phyloP scores from a whole-genome alignment of 2,888 invertebrate genomes.

The Crepidodera aurea region DNA sequence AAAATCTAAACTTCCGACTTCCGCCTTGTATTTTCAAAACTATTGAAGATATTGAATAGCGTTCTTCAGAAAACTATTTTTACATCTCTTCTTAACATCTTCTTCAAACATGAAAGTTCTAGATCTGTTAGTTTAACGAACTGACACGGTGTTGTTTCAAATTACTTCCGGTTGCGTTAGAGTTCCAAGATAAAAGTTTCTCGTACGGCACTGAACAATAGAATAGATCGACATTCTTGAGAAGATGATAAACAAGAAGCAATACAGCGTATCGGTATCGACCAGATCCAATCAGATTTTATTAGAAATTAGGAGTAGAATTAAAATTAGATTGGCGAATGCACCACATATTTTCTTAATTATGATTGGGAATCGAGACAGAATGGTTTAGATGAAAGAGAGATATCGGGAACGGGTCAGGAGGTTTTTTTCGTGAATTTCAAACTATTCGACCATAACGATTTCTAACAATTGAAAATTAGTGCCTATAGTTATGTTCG shows the following conservation, averaged over 20 bases:
- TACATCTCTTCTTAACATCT: too few relatives aligned
- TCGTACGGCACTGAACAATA: not conserved
- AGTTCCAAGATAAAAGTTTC: too few relatives aligned
- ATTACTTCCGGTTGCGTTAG: too few relatives aligned
- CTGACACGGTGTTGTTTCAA: too few relatives aligned
- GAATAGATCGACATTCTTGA: not conserved
- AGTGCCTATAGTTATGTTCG: not conserved
- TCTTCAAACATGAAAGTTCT: too few relatives aligned
- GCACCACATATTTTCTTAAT: constrained; percentile 14
- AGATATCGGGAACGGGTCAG: constrained; percentile 5
- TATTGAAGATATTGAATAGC: too few relatives aligned
- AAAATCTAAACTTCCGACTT: too few relatives aligned
- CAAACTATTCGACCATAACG: constrained; percentile 1
- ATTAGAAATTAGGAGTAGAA: constrained; percentile 1
- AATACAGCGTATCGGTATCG: not conserved
- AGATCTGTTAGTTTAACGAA: too few relatives aligned
- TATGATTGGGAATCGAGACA: constrained; percentile 11
- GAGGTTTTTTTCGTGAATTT: constrained; percentile 11
- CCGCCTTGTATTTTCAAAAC: too few relatives aligned
- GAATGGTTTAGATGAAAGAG: not conserved
- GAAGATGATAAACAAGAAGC: not conserved
- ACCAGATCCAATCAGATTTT: not conserved
- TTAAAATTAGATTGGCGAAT: constrained; percentile 2
- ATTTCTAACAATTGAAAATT: constrained; percentile 16
- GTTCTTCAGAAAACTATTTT: too few relatives aligned